A percentile compares a stretch with the other conserved stretches of the same genome.
Conservation (phyloP, 2,888 invertebrate species). For the Serripes groenlandicus region DNA sequence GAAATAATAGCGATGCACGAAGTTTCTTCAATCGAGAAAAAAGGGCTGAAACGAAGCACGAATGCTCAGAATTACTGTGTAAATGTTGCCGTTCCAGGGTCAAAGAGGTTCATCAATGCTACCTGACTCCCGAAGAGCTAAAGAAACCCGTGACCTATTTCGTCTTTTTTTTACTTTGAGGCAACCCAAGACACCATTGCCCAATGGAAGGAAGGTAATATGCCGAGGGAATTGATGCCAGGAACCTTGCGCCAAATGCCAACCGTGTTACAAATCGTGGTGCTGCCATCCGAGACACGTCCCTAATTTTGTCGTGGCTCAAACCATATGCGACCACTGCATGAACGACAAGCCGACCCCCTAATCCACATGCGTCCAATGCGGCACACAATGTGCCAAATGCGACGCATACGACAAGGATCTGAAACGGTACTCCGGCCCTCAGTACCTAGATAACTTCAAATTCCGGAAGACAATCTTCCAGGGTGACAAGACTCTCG, state of each 20-base stretch:
- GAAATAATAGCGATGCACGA: conserved; percentile 13
- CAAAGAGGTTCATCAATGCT: background rate
- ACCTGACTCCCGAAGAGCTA: conserved; percentile 14
- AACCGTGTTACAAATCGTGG: conserved; percentile 33
- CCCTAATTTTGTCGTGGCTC: conserved; percentile 53
- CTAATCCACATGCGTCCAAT: conserved; percentile 12
- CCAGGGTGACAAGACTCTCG: conserved; percentile 39
- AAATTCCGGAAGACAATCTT: conserved; percentile 52
- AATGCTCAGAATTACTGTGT: conserved; percentile 13
- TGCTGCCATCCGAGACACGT: conserved; percentile 39
- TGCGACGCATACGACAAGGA: conserved; percentile 34
- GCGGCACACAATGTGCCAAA: conserved; percentile 18
- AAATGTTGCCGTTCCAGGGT: conserved; percentile 8
- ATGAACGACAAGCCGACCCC: conserved; percentile 20
- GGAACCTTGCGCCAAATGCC: conserved; percentile 5
- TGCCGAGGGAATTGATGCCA: background rate
- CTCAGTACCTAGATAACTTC: conserved; percentile 35
- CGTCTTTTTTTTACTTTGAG: conserved; percentile 6
- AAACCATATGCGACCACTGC: conserved; percentile 32
- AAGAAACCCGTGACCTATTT: background rate
- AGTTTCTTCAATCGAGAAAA: conserved; percentile 2
- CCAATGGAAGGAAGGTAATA: conserved; percentile 10
- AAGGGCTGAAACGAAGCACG: background rate
- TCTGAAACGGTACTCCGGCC: background rate
- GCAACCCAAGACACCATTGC: conserved; percentile 15